Evolutionary conservation across 2,113 vertebrate species (phyloP), one percentile per base, ranked within the genome.

Genomic region (Genyomyrus donnyi): DNA sequence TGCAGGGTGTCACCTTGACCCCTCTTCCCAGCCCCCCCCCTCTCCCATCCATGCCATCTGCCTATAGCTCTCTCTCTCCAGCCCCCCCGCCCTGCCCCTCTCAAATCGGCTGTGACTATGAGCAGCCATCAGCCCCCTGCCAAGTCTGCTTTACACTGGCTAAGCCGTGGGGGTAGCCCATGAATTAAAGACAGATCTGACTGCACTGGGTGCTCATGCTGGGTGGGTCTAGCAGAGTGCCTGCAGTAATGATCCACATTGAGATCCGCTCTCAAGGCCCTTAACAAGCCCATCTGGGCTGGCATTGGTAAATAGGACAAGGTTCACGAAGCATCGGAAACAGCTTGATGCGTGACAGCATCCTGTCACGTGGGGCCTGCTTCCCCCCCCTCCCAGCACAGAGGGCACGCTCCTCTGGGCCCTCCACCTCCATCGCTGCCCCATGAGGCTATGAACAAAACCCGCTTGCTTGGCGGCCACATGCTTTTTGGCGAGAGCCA

Each of bases 401-500:
- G 17, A 39, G 39, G 8, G 58, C 31, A 85, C 17, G 46, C 0
- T 7, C 50, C 88, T 74, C 49, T 31, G 27, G 49, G 39, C 31
- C 85, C 77, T 7, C 31, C 35, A 66, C 5, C 87, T 45, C 87
- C 62, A 87, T 84, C 19, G 4, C 83, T 62, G 89, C 70, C 83
- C 86, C 90, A 74, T 90, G 66, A 91, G 89, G n/a, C 45, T 62
- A 88, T 90, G 90, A 66, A 88, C 84, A 49, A 62, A 70, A 53
- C 66, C 91, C 83, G 92, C 85, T 91, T 85, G 77, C 89, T 56
- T 42, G 90, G 58, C 70, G 88, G 91, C 53, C 89, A 80, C 35
- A 42, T 80, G 74, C 91, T 89, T 92, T 87, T 92, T 93, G 92
- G 90, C 91, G 92, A 90, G 50, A 86, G 50, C 91, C 93, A 91